phyloP scores from a whole-genome alignment of 2,888 invertebrate genomes.

The Melolontha melolontha region DNA sequence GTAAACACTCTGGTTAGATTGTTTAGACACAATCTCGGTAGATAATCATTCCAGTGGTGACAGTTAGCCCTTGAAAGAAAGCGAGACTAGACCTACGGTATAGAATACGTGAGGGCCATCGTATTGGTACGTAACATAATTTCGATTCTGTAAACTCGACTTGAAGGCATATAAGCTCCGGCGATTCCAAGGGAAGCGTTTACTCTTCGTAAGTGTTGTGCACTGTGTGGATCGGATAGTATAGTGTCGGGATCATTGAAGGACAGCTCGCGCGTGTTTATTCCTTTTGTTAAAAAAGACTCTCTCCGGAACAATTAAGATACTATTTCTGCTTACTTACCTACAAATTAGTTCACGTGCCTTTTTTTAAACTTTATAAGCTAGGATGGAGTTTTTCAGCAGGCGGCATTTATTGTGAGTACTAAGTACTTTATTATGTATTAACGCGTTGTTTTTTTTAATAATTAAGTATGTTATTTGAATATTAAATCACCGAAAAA shows the following conservation, averaged over 20 bases:
- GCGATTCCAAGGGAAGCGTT: conserved; percentile 32
- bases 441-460: no score
- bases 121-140: conserved; percentile 9
- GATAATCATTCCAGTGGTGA: not conserved
- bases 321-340: no score
- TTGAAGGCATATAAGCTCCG: conserved; percentile 38
- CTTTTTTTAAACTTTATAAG: conserved; percentile 9
- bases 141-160: conserved; percentile 34
- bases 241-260: conserved; percentile 32
- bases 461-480: no score
- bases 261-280: conserved; percentile 29
- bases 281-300: conserved; percentile 23
- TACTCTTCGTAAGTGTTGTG: conserved; percentile 39
- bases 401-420: conserved; percentile 35
- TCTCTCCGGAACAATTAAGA: conserved; percentile 15
- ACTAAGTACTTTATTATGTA: not conserved
- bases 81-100: conserved; percentile 2
- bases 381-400: conserved; percentile 33
- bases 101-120: conserved; percentile 28
- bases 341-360: conserved; percentile 19
- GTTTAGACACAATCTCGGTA: conserved; percentile 26
- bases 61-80: conserved; percentile 27
- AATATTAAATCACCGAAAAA: no score
- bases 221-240: conserved; percentile 26
- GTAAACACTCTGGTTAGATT: conserved; percentile 11